Base-by-base conservation (phyloP, 2,797 vertebrate species). In the Lacerta agilis region DNA sequence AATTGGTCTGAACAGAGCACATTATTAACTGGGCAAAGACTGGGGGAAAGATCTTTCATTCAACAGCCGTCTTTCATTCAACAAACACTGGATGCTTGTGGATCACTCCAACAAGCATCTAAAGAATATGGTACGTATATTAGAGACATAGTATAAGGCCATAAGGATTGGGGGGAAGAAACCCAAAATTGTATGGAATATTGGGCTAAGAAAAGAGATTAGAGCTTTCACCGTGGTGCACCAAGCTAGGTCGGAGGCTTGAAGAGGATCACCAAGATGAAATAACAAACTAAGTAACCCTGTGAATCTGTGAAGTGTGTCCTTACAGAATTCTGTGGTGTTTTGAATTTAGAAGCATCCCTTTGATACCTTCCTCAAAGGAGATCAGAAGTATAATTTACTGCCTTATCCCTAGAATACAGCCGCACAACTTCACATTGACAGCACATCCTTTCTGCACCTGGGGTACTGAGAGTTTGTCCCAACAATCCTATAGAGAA, bases 321-420 rank as follows among this genome's bases (percentile, higher is more conserved):
- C 45, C 36, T 82, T 82, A 69, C 49, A 69, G 67, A 71, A 82
- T 69, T 75, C 11, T 82, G 64, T 82, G n/a, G 66, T 69, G 9
- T 82, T 71, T 69, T 71, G 41, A 82, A 23, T 71, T 82, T 20
- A 71, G 66, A 82, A 82, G 13, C 61, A 82, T 82, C 66, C 64
- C 66, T 49, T 71, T 69, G 67, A 82, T 71, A 82, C 67, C 66
- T 49, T 45, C 17, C 81, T 82, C 67, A 71, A 71, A 71, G 66
- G 43, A 82, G 17, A 71, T 71, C 67, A 82, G 36, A 41, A 38
- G 17, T 33, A 33, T 69, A 64, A 77, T 73, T 49, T 61, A 27
- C 82, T 93, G 58, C 72, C 76, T 77, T 81, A 81, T 79, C 82
- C 89, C 71, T 92, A 78, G 84, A 94, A 94, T 90, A 93, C 17